Evolutionary conservation across 2,888 invertebrate genomes (phyloP).

Genomic region (Drosophila pegasa): DNA sequence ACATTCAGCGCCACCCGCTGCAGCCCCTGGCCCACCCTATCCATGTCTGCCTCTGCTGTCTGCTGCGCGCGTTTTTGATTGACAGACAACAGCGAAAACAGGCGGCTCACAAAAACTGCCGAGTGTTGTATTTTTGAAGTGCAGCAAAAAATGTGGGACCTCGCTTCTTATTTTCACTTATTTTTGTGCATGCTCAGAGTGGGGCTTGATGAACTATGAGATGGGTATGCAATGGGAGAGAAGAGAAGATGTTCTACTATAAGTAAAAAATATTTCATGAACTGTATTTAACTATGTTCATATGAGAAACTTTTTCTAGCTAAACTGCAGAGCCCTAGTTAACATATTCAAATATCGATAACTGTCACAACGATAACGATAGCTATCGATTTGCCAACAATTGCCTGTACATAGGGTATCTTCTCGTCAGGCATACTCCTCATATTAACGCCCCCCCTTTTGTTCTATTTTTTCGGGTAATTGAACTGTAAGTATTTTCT

Average conservation of each 20-base stretch:
- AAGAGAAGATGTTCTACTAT: background rate
- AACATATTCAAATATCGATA: background rate
- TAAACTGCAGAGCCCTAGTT: background rate
- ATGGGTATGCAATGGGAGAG: background rate
- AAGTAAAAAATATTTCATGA: background rate
- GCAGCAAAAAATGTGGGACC: slow-evolving; percentile 31
- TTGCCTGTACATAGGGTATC: background rate
- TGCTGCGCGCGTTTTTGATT: slow-evolving; percentile 71
- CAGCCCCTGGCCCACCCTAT: background rate
- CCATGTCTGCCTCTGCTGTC: slow-evolving; percentile 18
- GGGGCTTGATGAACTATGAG: background rate
- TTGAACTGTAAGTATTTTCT: slow-evolving; percentile 74
- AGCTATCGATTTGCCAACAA: background rate
- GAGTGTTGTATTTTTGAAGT: slow-evolving; percentile 62
- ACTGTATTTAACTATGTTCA: background rate
- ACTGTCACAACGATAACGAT: no score
- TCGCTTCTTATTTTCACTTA: slow-evolving; percentile 20
- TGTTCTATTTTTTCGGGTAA: slow-evolving; percentile 55
- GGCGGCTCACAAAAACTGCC: slow-evolving; percentile 52
- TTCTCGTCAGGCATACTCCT: no score
- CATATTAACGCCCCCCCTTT: background rate
- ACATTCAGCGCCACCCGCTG: slow-evolving; percentile 35
- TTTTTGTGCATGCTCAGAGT: background rate
- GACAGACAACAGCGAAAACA: slow-evolving; percentile 69
- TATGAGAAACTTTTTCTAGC: background rate